Evolutionary conservation across 92 coral and sea anemone species (phyloP).

Genomic region (Phenganax subtilis): DNA sequence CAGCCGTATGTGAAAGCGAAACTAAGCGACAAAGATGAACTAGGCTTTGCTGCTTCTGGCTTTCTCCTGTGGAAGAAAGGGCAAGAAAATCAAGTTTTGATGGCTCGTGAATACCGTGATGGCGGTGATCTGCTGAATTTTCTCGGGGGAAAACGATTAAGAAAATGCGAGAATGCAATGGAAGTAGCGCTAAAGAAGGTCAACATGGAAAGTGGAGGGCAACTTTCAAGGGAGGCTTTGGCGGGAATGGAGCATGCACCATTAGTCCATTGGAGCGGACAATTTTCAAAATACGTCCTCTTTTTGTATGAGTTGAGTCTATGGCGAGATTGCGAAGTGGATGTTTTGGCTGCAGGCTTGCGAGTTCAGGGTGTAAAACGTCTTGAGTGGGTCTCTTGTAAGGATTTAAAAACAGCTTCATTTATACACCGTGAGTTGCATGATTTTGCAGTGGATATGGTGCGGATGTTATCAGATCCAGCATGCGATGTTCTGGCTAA

Average conservation of each 20-base stretch:
- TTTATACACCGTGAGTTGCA: conserved; percentile 13
- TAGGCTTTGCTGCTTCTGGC: conserved; percentile 22
- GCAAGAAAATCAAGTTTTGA: conserved; percentile 13
- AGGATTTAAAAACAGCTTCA: conserved; percentile 1
- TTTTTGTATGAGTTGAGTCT: conserved; percentile 15
- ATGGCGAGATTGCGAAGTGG: conserved; percentile 22
- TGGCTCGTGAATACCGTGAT: conserved; percentile 27
- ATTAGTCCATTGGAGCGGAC: conserved; percentile 26
- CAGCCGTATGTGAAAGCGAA: conserved; percentile 20
- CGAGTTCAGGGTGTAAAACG: conserved; percentile 7
- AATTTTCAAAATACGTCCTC: conserved; percentile 8
- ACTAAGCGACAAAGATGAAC: conserved; percentile 18
- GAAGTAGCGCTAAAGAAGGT: conserved; percentile 25
- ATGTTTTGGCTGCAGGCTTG: conserved; percentile 20
- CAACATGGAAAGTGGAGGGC: conserved; percentile 20
- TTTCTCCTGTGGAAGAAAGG: conserved; percentile 22
- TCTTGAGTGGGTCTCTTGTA: conserved; percentile 25
- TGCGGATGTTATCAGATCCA: not conserved
- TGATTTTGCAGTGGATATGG: conserved; percentile 25
- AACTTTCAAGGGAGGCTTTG: not conserved
- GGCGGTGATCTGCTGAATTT: conserved; percentile 9
- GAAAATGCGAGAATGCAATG: conserved; percentile 19
- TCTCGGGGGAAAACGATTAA: conserved; percentile 28
- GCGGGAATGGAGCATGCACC: conserved; percentile 24
- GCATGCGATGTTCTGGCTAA: conserved; percentile 16